Conservation (phyloP, 2,797 vertebrate genomes). For the Australoheros facetus region DNA sequence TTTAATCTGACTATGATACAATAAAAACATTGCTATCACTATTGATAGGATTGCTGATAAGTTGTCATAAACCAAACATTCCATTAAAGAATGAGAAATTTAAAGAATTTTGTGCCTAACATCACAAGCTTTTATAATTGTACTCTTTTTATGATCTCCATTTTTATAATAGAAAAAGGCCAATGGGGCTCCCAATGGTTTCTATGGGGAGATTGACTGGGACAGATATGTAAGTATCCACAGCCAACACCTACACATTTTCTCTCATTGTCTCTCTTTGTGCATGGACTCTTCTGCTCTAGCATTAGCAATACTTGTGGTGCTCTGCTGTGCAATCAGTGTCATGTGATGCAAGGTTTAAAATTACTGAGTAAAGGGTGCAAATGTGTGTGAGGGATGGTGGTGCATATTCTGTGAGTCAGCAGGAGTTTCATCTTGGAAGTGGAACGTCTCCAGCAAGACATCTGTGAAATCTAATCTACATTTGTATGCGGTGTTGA, state of each 20-base stretch:
- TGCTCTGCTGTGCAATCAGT: constrained; percentile 3
- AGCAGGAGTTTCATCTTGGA: constrained; percentile 43
- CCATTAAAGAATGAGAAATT: not conserved
- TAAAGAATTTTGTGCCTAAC: not conserved
- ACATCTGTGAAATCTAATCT: constrained; percentile 49
- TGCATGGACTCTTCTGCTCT: constrained; percentile 4
- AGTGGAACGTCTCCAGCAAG: constrained; percentile 22
- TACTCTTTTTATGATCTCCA: not conserved
- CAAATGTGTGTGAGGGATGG: constrained; percentile 7
- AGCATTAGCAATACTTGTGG: not conserved
- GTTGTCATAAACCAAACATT: not conserved
- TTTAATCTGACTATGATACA: not conserved
- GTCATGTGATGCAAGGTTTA: constrained; percentile 28
- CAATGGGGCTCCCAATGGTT: constrained; percentile 96
- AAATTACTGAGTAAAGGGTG: constrained; percentile 27
- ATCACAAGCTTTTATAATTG: not conserved
- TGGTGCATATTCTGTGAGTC: constrained; percentile 40
- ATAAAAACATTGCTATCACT: not conserved
- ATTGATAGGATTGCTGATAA: not conserved
- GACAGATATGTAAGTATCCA: constrained; percentile 93
- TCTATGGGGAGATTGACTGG: constrained; percentile 99
- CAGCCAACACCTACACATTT: not conserved
- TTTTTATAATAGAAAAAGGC: constrained; percentile 87
- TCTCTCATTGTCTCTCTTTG: not conserved
- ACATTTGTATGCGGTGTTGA: constrained; percentile 21